These are phyloP conservation scores for Nymphalis io DNA, from an alignment of 1,140 invertebrate species.

Conservation along the genomic window DNA sequence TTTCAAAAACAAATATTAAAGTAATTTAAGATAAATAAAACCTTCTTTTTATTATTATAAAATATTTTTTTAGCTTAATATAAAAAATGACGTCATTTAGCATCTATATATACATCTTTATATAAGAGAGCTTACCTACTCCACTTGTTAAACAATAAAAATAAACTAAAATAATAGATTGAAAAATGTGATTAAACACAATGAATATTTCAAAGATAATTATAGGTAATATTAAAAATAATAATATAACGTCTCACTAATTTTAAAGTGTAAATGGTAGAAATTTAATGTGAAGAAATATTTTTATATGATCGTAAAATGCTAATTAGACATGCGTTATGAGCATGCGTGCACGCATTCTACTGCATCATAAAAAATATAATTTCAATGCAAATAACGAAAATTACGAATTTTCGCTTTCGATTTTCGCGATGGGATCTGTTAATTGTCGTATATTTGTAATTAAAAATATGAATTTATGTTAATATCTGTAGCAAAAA, in stretches of 20 bases:
- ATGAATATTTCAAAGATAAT: not conserved
- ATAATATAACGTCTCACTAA: not conserved
- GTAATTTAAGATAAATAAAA: too few species aligned
- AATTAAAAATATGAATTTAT: conserved; percentile 42
- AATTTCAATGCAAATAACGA: conserved; percentile 70
- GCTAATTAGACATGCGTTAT: conserved; percentile 61
- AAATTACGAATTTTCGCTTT: conserved; percentile 69
- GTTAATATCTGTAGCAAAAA: conserved; percentile 54
- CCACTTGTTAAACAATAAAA: too few species aligned
- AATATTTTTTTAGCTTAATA: too few species aligned
- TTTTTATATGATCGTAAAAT: conserved; percentile 28
- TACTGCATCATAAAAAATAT: conserved; percentile 54
- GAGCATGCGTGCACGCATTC: conserved; percentile 69
- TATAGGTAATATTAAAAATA: not conserved
- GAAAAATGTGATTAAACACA: too few species aligned
- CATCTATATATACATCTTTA: too few species aligned
- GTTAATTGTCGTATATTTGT: conserved; percentile 59
- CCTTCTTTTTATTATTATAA: too few species aligned
- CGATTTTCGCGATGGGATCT: conserved; percentile 57
- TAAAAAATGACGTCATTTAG: too few species aligned
- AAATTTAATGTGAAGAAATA: conserved; percentile 23
- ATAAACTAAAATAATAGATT: too few species aligned
- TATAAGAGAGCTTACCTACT: too few species aligned
- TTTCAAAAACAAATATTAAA: too few species aligned
- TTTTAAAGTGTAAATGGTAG: not conserved